A percentile compares a stretch with the other conserved stretches of the same genome.
phyloP scores from a whole-genome alignment of 2,113 vertebrate species.

The Plecotus auritus region DNA sequence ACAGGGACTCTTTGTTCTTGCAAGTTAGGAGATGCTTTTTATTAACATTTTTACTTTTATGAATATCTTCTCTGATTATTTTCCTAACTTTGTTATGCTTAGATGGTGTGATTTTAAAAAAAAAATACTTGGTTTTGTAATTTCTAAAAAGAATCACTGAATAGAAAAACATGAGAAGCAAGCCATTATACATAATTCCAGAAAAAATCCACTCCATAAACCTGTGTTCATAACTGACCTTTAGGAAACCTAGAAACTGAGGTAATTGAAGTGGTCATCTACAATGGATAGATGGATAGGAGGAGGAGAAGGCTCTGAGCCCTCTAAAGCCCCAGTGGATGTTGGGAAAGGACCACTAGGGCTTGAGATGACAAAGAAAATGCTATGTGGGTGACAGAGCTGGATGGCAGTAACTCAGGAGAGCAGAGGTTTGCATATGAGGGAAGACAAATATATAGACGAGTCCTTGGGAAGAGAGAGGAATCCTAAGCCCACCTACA shows the following conservation, averaged over 20 bases:
- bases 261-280: not conserved
- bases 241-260: not conserved
- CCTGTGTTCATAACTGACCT: not conserved
- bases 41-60: not conserved
- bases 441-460: not conserved
- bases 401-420: not conserved
- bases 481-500: not conserved
- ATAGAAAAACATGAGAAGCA: no score
- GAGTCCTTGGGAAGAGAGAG: not conserved
- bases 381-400: no score
- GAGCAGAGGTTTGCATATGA: not conserved
- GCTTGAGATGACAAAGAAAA: not conserved
- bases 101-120: not conserved
- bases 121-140: not conserved
- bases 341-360: not conserved
- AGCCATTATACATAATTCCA: no score
- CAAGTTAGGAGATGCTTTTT: not conserved
- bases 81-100: not conserved
- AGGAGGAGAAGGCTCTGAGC: not conserved
- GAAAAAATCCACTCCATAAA: no score
- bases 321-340: not conserved
- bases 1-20: not conserved
- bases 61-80: not conserved
- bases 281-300: not conserved
- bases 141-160: not conserved